Percentiles rank a stretch among this genome's conserved stretches.
These are phyloP conservation scores for Camelus bactrianus DNA, from an alignment of 2,113 vertebrate genomes.

Conservation along the genomic window DNA sequence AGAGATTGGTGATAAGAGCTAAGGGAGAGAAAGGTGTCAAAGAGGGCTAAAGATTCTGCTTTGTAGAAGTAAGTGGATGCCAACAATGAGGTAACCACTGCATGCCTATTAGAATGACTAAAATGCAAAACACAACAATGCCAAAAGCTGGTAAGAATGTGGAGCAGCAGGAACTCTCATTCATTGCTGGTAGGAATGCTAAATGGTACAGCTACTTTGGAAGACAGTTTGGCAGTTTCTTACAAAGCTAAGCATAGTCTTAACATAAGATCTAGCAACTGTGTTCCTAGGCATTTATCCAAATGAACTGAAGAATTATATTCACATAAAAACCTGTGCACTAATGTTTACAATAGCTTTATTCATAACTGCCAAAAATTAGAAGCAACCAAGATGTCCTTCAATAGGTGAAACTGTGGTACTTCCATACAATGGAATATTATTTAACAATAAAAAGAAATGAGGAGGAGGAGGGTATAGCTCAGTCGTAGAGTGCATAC, in stretches of 20 bases:
- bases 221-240: neutral
- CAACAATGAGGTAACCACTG: neutral
- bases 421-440: neutral
- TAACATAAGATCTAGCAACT: neutral
- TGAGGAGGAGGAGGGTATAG: no score
- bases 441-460: constrained; percentile 31
- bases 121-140: neutral
- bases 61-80: neutral
- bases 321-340: neutral
- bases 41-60: neutral
- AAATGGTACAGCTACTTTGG: neutral
- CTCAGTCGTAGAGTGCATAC: no score
- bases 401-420: neutral
- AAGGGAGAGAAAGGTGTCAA: neutral
- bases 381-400: neutral
- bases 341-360: neutral
- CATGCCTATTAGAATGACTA: neutral
- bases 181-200: neutral
- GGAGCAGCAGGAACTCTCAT: neutral
- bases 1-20: neutral
- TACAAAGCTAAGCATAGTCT: neutral
- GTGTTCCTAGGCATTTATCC: neutral
- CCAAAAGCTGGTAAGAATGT: neutral
- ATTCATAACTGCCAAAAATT: neutral
- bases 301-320: constrained; percentile 3